Evolutionary conservation across 1,140 invertebrate species (phyloP).

Genomic region (Carposina sasakii): DNA sequence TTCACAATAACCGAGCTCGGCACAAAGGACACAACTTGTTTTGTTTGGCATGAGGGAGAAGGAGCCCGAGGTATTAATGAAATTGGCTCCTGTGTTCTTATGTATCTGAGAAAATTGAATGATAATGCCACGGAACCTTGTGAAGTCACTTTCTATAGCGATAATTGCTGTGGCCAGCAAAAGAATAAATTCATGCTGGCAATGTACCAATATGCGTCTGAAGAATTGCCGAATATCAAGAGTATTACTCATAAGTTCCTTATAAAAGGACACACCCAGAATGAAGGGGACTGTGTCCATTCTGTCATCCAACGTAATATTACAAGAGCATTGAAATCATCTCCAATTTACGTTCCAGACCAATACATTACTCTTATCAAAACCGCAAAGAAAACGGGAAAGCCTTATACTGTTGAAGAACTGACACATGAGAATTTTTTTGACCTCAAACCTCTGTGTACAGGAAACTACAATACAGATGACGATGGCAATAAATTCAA

Average conservation of each 20-base stretch:
- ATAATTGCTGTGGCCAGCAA: conserved; percentile 52
- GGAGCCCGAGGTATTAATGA: conserved; percentile 33
- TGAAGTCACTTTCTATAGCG: conserved; percentile 45
- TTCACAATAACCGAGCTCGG: conserved; percentile 44
- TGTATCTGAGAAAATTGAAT: conserved; percentile 24
- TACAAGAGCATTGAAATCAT: conserved; percentile 35
- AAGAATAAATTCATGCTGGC: conserved; percentile 49
- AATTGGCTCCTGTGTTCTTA: conserved; percentile 39
- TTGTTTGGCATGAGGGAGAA: conserved; percentile 38
- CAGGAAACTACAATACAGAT: too few relatives aligned
- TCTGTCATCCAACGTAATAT: conserved; percentile 38
- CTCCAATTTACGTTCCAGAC: conserved; percentile 38
- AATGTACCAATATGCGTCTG: conserved; percentile 33
- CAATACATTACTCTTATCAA: conserved; percentile 29
- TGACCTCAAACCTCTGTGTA: conserved; percentile 26
- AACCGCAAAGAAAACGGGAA: conserved; percentile 27
- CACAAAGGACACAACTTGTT: conserved; percentile 30
- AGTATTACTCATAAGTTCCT: conserved; percentile 54
- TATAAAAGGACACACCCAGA: conserved; percentile 56
- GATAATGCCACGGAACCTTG: conserved; percentile 18
- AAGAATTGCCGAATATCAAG: conserved; percentile 23
- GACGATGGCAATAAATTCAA: too few relatives aligned
- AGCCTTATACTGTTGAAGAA: conserved; percentile 21
- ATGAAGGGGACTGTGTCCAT: conserved; percentile 55
- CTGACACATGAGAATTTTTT: conserved; percentile 23